Evolutionary conservation across 2,888 invertebrate species (phyloP).

Genomic region (Dastarcus helophoroides): DNA sequence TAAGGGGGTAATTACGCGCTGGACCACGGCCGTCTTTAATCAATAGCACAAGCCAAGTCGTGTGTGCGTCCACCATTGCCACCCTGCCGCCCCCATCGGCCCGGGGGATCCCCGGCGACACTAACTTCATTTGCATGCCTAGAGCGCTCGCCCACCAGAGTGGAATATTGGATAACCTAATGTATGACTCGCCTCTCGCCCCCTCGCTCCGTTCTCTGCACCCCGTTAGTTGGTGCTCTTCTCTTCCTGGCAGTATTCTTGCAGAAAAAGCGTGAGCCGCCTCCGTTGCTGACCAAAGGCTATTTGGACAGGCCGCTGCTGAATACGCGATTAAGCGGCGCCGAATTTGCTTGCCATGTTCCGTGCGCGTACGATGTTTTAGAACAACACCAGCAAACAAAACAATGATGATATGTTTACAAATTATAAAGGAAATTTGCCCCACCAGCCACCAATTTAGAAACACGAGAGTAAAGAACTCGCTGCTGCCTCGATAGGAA

Average conservation of each 20-base stretch:
- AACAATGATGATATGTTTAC: no score
- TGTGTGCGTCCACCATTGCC: constrained; percentile 20
- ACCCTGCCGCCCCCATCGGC: constrained; percentile 15
- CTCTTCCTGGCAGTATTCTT: constrained; percentile 9
- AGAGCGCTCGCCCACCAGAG: constrained; percentile 37
- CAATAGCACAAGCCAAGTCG: constrained; percentile 36
- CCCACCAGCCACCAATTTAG: no score
- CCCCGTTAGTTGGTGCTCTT: constrained; percentile 12
- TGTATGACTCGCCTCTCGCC: constrained; percentile 30
- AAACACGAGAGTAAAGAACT: no score
- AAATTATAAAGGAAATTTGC: no score
- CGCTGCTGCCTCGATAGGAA: no score
- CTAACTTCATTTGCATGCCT: constrained; percentile 41
- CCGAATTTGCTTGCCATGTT: constrained; percentile 14
- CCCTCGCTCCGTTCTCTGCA: constrained; percentile 11
- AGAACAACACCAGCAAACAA: no score
- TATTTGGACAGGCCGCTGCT: constrained; percentile 29
- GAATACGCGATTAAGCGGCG: constrained; percentile 27
- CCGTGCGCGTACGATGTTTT: no score
- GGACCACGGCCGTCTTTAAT: constrained; percentile 39
- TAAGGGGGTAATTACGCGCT: constrained; percentile 36
- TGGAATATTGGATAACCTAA: constrained; percentile 39
- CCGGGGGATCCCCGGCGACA: constrained; percentile 25
- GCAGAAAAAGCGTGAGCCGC: constrained; percentile 6
- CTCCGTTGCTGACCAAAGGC: constrained; percentile 24